Base-by-base conservation (phyloP, 2,888 invertebrate genomes). In the Vanessa cardui region DNA sequence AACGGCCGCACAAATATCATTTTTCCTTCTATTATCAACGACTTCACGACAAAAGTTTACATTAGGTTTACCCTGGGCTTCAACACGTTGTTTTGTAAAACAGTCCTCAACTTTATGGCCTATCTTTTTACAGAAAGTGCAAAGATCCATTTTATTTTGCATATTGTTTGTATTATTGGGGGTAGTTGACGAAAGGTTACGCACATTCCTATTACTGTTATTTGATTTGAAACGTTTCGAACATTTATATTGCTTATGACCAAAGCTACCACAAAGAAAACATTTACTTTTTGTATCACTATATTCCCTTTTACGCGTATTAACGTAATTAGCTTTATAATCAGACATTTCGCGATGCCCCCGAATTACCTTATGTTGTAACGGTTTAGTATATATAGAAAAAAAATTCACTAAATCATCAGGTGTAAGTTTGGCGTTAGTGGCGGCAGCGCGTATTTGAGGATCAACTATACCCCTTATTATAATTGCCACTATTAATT, bases 401-500 rank as follows among this genome's bases (percentile, higher is more conserved):
- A 45, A 18, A 59, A 59, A 59, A 18, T 59, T 44, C 15, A 59
- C 46, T 45, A 59, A 46, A 59, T 59, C 59, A 26, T 46, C 21
- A 16, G 59, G 59, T 20, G 44, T 44, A 21, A 59, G 18, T 46
- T 59, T 59, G 18, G 59, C 59, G 45, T 59, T 59, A 21, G 45
- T 59, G 15, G 59, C 59, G 12, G 59, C 16, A 20, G 59, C 59
- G 44, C 59, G 39, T 44, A 59, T 59, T 44, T 21, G 33, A 16
- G 59, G 20, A 20, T 59, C 59, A 45, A 44, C 44, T 9, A 44
- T 45, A 20, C 59, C 59, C 4, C 73, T 60, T 9, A 73, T 67
- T 4, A 73, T 60, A 9, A 75, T 74, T 5, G 71, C 44, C 0
- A 64, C 26, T 46, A 66, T 71, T 8, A 78, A 49, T 8, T 78